phyloP scores from a whole-genome alignment of 1,140 invertebrate species.

The Solenopsis invicta region DNA sequence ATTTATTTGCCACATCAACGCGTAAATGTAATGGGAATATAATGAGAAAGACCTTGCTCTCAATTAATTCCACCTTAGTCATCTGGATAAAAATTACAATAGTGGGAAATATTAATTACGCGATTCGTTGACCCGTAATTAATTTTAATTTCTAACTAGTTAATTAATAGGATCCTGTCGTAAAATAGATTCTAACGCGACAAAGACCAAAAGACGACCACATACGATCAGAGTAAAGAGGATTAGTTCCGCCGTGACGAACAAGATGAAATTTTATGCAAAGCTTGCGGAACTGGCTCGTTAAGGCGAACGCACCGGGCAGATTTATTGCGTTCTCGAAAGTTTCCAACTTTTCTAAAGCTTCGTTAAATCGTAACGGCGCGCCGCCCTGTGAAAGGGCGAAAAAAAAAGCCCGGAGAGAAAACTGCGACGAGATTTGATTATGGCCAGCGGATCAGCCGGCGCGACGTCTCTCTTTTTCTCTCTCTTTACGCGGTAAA shows the following conservation, averaged over 20 bases:
- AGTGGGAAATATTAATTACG: not conserved
- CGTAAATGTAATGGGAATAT: not conserved
- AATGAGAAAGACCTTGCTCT: conserved; percentile 31
- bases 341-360: conserved; percentile 44
- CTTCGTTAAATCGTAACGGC: conserved; percentile 39
- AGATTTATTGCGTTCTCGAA: conserved; percentile 55
- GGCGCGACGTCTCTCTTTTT: not conserved
- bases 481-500: conserved; percentile 18
- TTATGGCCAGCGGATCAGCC: conserved; percentile 10
- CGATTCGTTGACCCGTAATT: not conserved
- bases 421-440: conserved; percentile 27
- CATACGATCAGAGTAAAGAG: conserved; percentile 14
- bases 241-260: conserved; percentile 10
- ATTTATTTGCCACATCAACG: not conserved
- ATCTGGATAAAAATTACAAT: not conserved
- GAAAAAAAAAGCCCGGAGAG: not conserved
- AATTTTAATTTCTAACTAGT: conserved; percentile 18
- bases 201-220: not conserved
- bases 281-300: conserved; percentile 33
- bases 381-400: not conserved
- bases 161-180: not conserved
- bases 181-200: conserved; percentile 8
- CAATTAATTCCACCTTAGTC: not conserved
- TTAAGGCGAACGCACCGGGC: conserved; percentile 40
- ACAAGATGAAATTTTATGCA: conserved; percentile 58